phyloP scores from a whole-genome alignment of 2,113 vertebrate genomes.

The Poeciliopsis turrubarensis region DNA sequence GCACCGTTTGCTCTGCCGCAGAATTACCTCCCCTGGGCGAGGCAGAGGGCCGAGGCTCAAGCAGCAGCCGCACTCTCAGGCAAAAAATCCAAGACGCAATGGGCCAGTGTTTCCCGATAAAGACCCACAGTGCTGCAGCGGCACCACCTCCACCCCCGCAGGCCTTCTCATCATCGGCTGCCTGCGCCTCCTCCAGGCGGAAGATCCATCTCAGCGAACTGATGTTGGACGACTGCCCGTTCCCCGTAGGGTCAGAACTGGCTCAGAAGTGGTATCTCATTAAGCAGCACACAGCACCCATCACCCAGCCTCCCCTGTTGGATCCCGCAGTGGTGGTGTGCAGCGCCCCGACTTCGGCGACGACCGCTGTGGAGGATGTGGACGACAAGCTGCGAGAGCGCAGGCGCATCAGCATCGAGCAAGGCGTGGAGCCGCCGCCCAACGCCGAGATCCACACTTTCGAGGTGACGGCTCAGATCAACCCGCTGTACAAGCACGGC shows the following conservation, averaged over 20 bases:
- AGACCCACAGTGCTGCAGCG: conserved; percentile 61
- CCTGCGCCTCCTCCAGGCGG: conserved; percentile 72
- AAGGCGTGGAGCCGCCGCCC: conserved; percentile 85
- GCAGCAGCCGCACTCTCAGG: conserved; percentile 76
- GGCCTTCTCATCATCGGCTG: conserved; percentile 61
- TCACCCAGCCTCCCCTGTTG: conserved; percentile 76
- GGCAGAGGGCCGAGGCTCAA: conserved; percentile 65
- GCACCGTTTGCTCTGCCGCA: conserved; percentile 14
- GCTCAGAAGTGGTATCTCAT: conserved; percentile 88
- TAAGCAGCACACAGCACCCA: conserved; percentile 86
- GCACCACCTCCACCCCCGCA: conserved; percentile 51
- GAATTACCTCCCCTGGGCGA: conserved; percentile 51
- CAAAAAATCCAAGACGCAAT: conserved; percentile 86
- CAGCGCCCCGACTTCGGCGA: conserved; percentile 35
- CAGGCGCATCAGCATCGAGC: conserved; percentile 86
- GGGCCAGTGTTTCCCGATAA: conserved; percentile 86
- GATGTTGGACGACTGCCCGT: conserved; percentile 87
- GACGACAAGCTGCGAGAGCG: conserved; percentile 83
- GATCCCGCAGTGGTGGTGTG: conserved; percentile 63
- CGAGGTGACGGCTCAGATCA: conserved; percentile 83
- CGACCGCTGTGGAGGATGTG: conserved; percentile 77
- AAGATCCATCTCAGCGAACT: conserved; percentile 87
- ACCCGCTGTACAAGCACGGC: conserved; percentile 82
- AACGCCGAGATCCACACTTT: conserved; percentile 86
- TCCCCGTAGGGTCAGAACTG: conserved; percentile 82